Evolutionary conservation across 2,113 vertebrate species (phyloP).

Genomic region (Chaetodon auriga): DNA sequence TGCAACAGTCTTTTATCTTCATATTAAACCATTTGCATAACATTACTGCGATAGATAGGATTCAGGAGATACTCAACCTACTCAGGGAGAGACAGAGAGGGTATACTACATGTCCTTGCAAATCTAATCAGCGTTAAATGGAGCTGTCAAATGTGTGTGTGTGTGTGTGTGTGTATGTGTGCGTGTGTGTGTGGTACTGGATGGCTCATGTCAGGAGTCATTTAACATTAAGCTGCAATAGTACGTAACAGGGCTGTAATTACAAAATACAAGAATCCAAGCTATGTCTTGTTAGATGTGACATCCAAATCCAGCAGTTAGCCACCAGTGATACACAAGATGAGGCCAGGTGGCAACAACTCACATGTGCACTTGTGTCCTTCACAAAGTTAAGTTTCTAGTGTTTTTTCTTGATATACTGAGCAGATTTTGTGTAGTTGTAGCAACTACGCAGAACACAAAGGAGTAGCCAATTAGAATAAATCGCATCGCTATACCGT

Average conservation of each 20-base stretch:
- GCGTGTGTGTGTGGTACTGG: conserved; percentile 51
- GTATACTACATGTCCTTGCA: conserved; percentile 83
- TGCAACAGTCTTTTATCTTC: conserved; percentile 87
- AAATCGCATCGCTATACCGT: conserved; percentile 40
- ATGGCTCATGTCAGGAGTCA: conserved; percentile 73
- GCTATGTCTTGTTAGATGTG: conserved; percentile 54
- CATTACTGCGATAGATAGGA: conserved; percentile 79
- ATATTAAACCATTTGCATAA: conserved; percentile 89
- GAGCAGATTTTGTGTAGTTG: neutral
- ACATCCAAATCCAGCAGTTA: conserved; percentile 65
- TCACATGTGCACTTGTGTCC: conserved; percentile 36
- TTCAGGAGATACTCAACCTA: conserved; percentile 80
- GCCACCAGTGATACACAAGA: conserved; percentile 48
- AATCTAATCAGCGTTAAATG: conserved; percentile 88
- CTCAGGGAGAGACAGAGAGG: conserved; percentile 73
- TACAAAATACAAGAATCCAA: conserved; percentile 71
- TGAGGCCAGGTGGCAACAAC: conserved; percentile 27
- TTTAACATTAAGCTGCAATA: conserved; percentile 74
- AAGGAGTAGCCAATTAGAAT: conserved; percentile 34
- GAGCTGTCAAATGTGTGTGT: conserved; percentile 75
- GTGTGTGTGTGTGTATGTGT: conserved; percentile 21
- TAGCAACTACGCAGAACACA: conserved; percentile 21
- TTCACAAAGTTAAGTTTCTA: conserved; percentile 46
- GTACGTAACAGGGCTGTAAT: conserved; percentile 71
- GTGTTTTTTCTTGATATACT: neutral